A percentile compares a stretch with the other conserved stretches of the same genome.
Conservation (phyloP, 2,888 invertebrate species). For the Drosophila pegasa region DNA sequence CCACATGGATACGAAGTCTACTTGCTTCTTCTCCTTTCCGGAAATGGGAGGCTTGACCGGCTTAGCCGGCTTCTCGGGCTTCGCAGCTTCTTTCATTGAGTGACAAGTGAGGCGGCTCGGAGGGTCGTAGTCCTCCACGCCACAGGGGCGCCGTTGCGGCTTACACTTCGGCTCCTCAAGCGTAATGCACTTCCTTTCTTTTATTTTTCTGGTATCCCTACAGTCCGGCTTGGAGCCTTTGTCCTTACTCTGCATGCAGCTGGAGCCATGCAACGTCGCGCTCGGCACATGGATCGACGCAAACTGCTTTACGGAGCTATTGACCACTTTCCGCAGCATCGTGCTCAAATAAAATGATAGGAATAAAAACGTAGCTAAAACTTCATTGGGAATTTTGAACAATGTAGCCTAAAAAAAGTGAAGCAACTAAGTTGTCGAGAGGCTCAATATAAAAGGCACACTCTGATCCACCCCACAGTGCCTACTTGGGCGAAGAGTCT, state of each 20-base stretch:
- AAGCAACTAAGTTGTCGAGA: not conserved
- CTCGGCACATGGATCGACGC: not conserved
- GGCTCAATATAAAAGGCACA: no score
- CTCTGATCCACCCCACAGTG: not conserved
- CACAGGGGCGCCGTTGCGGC: conserved; percentile 21
- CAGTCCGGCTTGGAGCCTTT: not conserved
- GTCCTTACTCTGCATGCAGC: not conserved
- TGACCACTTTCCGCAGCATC: conserved; percentile 19
- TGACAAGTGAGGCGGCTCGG: no score
- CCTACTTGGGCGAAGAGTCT: not conserved
- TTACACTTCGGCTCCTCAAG: conserved; percentile 4
- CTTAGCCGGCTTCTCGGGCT: not conserved
- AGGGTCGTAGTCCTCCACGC: conserved; percentile 18
- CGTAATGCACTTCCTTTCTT: not conserved
- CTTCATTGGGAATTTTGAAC: conserved; percentile 7
- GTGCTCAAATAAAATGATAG: not conserved
- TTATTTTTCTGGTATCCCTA: no score
- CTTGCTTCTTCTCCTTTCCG: not conserved
- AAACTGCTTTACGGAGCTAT: not conserved
- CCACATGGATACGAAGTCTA: conserved; percentile 52
- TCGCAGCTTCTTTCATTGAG: no score
- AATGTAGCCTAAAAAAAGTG: not conserved
- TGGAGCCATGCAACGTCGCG: not conserved
- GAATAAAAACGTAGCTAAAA: conserved; percentile 4
- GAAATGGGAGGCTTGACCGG: fast-evolving